These are phyloP conservation scores for Arctia plantaginis DNA, from an alignment of 2,888 invertebrate genomes.

Conservation along the genomic window DNA sequence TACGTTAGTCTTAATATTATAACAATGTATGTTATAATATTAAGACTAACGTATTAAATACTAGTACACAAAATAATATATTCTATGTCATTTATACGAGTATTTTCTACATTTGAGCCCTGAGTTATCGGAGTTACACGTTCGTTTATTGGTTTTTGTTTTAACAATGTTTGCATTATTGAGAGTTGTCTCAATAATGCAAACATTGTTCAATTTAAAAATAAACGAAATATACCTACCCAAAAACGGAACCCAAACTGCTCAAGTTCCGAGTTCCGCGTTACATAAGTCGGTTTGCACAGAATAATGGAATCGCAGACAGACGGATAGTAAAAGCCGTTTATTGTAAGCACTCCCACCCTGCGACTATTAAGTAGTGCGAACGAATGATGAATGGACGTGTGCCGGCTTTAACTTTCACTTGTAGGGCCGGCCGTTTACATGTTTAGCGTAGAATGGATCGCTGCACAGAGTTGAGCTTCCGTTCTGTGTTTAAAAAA, in stretches of 20 bases:
- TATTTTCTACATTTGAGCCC: background rate
- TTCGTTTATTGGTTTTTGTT: background rate
- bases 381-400: slow-evolving; percentile 47
- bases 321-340: slow-evolving; percentile 52
- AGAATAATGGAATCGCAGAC: slow-evolving; percentile 48
- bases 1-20: too few relatives aligned
- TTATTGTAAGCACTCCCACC: slow-evolving; percentile 25
- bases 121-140: background rate
- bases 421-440: slow-evolving; percentile 46
- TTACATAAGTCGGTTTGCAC: slow-evolving; percentile 35
- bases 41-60: too few relatives aligned
- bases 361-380: slow-evolving; percentile 40
- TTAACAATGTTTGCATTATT: background rate
- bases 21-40: too few relatives aligned
- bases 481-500: slow-evolving; percentile 4
- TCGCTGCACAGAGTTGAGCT: slow-evolving; percentile 1
- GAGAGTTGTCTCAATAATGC: background rate
- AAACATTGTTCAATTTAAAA: background rate
- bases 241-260: slow-evolving; percentile 17
- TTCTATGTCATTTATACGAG: too few relatives aligned
- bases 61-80: background rate
- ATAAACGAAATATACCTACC: background rate
- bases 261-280: slow-evolving; percentile 47
- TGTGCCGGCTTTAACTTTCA: slow-evolving; percentile 56
- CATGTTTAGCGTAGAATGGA: slow-evolving; percentile 23